Base-by-base conservation (phyloP, 2,113 vertebrate genomes). In the Neodon shergylaensis region DNA sequence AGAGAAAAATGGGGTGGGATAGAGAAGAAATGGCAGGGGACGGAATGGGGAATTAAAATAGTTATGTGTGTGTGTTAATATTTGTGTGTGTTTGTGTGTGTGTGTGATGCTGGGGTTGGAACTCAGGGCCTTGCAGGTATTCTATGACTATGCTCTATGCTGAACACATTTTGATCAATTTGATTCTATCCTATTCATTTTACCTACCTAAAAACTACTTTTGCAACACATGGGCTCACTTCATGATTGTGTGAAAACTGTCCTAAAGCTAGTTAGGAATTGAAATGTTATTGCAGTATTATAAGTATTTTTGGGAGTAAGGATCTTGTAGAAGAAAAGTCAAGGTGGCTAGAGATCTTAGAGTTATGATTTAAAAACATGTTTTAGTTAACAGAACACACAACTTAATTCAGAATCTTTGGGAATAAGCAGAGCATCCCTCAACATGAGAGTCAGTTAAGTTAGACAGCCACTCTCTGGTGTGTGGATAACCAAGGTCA, bases 301-400 rank as follows among this genome's bases (percentile, higher is more conserved):
- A 9, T 63, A 66, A 47, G 21, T 16, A 11, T 87, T 79, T 87
- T 76, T 19, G 47, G n/a, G 16, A 84, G n/a, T 65, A 90, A 90
- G 33, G 14, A 88, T 31, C 12, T 74, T 94, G 7, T 52, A 24
- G 26, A 74, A 72, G 47, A 78, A 78, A 89, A 81, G 39, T 44
- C 58, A 90, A 91, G 14, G 65, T 36, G 92, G 81, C 61, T 82
- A 72, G 1, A 82, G 19, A 89, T 86, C 92, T 94, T 86, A 79
- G 66, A 54, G 21, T 82, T 86, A 31, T 61, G 39, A n/a, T 95
- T 86, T 86, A 79, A 28, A 94, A 91, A 47, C 83, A 87, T 66
- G 0, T 65, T 88, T 39, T 12, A 93, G 42, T 96, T 91, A n/a
- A 70, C 22, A 47, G 19, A 19, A 5, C 61, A 63, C 47, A 65